phyloP scores from a whole-genome alignment of 2,797 vertebrate genomes.

The Myotis daubentonii region DNA sequence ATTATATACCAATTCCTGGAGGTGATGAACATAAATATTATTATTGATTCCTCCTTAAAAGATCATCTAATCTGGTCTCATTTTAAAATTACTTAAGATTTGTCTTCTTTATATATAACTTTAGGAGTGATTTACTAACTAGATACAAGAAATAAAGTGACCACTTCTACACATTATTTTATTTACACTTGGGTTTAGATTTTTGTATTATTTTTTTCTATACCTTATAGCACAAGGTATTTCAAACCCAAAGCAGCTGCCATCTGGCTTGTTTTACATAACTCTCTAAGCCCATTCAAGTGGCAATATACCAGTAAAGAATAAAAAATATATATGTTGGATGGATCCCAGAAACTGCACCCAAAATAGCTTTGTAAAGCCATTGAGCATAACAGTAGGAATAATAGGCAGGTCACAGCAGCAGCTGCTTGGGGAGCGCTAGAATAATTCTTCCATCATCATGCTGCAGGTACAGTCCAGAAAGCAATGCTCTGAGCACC shows the following conservation, averaged over 20 bases:
- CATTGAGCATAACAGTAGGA: slow-evolving; percentile 74
- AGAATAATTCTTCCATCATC: slow-evolving; percentile 50
- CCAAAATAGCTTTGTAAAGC: slow-evolving; percentile 80
- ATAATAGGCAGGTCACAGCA: slow-evolving; percentile 62
- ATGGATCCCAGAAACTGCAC: slow-evolving; percentile 71
- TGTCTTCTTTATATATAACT: slow-evolving; percentile 43
- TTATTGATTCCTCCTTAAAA: slow-evolving; percentile 57
- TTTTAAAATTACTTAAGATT: slow-evolving; percentile 58
- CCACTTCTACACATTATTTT: slow-evolving; percentile 45
- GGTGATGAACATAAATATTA: slow-evolving; percentile 32
- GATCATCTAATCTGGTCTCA: slow-evolving; percentile 42
- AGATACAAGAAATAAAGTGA: slow-evolving; percentile 38
- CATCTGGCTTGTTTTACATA: slow-evolving; percentile 72
- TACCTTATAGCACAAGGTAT: slow-evolving; percentile 50
- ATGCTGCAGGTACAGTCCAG: slow-evolving; percentile 10
- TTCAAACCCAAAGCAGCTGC: slow-evolving; percentile 63
- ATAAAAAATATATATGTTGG: slow-evolving; percentile 66
- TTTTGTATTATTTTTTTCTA: slow-evolving; percentile 23
- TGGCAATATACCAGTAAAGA: slow-evolving; percentile 66
- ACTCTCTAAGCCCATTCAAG: slow-evolving; percentile 68
- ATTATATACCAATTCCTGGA: slow-evolving; percentile 40
- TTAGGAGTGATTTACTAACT: slow-evolving; percentile 47
- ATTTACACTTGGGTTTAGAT: slow-evolving; percentile 45
- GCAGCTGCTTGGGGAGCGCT: slow-evolving; percentile 67
- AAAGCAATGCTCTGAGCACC: neutral